These are phyloP conservation scores for Catostylus mosaicus DNA, from an alignment of 30 jellyfish, hydroid and myxozoan genomes.

Conservation along the genomic window DNA sequence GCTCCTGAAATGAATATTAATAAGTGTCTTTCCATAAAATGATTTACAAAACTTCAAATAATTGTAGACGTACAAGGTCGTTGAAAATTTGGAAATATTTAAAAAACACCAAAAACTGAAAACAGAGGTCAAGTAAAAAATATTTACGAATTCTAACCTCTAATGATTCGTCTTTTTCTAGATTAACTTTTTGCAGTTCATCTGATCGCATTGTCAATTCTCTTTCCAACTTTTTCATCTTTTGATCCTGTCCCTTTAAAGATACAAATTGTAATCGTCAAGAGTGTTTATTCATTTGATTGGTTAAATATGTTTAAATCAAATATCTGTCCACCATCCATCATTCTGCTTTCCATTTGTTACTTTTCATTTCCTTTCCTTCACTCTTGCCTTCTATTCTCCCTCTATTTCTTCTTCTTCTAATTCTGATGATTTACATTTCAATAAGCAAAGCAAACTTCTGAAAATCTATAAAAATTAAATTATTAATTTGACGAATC, in stretches of 20 bases:
- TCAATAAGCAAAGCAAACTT: neutral
- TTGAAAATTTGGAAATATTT: no score
- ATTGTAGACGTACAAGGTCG: no score
- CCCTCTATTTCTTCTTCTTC: neutral
- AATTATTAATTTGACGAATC: no score
- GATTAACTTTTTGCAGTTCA: slow-evolving; percentile 23
- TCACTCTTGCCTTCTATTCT: neutral
- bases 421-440: neutral
- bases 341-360: neutral
- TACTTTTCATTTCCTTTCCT: neutral
- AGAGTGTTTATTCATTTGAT: neutral
- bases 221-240: slow-evolving; percentile 32
- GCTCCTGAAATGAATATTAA: slow-evolving; percentile 68
- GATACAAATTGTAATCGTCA: neutral
- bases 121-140: neutral
- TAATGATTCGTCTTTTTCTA: slow-evolving; percentile 32
- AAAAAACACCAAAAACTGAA: neutral
- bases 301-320: no score
- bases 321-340: neutral
- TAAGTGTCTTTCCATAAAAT: neutral
- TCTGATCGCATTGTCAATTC: slow-evolving; percentile 34
- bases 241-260: slow-evolving; percentile 39
- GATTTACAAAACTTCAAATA: neutral
- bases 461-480: no score
- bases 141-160: slow-evolving; percentile 25